Base-by-base conservation (phyloP, 2,797 vertebrate species). In the Natrix natrix region DNA sequence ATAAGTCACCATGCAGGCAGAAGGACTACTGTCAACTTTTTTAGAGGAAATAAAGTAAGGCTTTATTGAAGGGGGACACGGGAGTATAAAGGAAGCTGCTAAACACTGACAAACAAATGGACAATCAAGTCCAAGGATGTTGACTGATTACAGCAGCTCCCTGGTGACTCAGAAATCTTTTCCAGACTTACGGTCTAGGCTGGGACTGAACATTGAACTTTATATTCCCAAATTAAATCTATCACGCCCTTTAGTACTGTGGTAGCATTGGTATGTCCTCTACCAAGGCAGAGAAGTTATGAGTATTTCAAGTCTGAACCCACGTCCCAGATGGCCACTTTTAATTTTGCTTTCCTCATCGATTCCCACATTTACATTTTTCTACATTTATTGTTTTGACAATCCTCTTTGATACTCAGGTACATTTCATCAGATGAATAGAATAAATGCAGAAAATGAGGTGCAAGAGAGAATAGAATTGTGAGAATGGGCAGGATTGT, bases 1-100 rank as follows among this genome's bases (percentile, higher is more conserved):
- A 13, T 87, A 94, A 95, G 95, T 91, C 90, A 96, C 48, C 1
- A 43, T 11, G 87, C 88, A 95, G 66, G 92, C 22, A 89, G 59
- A 94, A 94, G 59, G 95, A 54, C 60, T 52, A 87, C 91, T 88
- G 94, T 93, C 22, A 93, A 43, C 59, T 54, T 63, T 52, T 5
- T 22, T 43, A 92, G 43, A 22, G 86, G 37, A 88, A 28, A 1
- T 66, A 1, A 74, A 93, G 37, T 78, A 91, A 63, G 52, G 86
- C 87, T 60, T 1, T 17, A 91, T 86, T 91, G 63, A 48, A 57
- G 56, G 32, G 90, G 28, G 52, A 32, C 20, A 16, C 0, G 12
- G 37, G 55, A 52, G 37, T 83, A 55, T 37, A 90, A 17, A 91
- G 59, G n/a, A 55, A 57, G 63, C 20, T 91, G 28, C 83, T 63